These are phyloP conservation scores for Yponomeuta sedellus DNA, from an alignment of 2,888 invertebrate species.

Conservation along the genomic window DNA sequence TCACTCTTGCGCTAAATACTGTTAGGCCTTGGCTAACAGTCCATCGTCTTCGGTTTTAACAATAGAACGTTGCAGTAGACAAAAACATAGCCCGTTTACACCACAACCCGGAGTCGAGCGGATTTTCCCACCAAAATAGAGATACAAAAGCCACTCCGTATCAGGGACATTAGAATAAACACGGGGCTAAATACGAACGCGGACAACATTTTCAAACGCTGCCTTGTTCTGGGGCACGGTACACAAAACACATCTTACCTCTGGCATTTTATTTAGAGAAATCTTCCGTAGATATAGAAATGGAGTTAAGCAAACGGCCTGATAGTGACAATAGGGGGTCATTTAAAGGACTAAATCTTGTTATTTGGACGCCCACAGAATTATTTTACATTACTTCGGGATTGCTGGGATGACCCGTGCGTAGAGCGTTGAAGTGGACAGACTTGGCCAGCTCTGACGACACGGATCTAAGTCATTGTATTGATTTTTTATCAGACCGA, in stretches of 20 bases:
- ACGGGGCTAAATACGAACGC: conserved; percentile 5
- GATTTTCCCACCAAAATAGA: conserved; percentile 12
- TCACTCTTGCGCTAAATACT: too few species aligned
- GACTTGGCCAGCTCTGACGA: background rate
- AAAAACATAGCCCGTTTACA: background rate
- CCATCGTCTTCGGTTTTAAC: too few species aligned
- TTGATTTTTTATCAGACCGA: background rate
- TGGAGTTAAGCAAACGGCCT: conserved; percentile 44
- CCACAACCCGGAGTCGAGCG: background rate
- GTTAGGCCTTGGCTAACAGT: too few species aligned
- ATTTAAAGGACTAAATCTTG: conserved; percentile 71
- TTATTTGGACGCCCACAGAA: conserved; percentile 63
- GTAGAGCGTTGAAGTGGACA: background rate
- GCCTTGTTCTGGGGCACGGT: conserved; percentile 2
- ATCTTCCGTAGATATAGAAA: conserved; percentile 45
- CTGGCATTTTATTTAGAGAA: conserved; percentile 8
- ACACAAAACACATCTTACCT: conserved; percentile 18
- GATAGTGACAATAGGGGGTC: conserved; percentile 66
- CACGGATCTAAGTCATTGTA: background rate
- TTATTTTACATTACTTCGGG: conserved; percentile 45
- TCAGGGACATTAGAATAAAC: conserved; percentile 11
- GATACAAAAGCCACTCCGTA: conserved; percentile 11
- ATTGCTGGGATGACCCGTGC: conserved; percentile 14
- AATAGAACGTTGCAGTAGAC: background rate
- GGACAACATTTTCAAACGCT: conserved; percentile 3